phyloP scores from a whole-genome alignment of 2,888 invertebrate species.

The Mesopsocus fuscifrons region DNA sequence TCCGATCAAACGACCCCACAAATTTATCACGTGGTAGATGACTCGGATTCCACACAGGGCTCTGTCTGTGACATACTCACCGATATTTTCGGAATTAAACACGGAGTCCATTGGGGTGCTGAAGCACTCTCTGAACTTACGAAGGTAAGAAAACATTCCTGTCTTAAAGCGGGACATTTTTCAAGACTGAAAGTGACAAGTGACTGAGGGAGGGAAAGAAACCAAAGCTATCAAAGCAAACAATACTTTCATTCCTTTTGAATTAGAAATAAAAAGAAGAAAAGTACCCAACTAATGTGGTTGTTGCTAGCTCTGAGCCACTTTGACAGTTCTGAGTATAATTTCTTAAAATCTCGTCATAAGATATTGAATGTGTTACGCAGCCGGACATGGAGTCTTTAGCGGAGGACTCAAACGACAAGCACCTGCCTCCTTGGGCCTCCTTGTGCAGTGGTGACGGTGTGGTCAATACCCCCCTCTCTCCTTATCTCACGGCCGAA shows the following conservation, averaged over 20 bases:
- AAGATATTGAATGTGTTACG: no score
- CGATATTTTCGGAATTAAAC: conserved; percentile 66
- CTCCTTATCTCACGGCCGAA: conserved; percentile 72
- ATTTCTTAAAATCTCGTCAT: no score
- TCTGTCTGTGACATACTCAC: conserved; percentile 56
- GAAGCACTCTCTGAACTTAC: conserved; percentile 49
- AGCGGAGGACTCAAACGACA: conserved; percentile 83
- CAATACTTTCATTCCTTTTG: no score
- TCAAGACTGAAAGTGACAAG: no score
- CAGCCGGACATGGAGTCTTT: conserved; percentile 60
- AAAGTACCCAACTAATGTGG: no score
- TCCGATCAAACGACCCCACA: conserved; percentile 29
- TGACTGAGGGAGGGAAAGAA: no score
- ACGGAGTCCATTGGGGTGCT: conserved; percentile 70
- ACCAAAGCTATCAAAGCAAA: no score
- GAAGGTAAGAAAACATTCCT: not conserved
- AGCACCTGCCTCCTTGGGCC: conserved; percentile 84
- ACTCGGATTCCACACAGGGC: conserved; percentile 70
- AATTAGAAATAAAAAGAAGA: no score
- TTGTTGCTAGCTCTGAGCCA: no score
- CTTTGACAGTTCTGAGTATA: no score
- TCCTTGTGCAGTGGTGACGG: conserved; percentile 56
- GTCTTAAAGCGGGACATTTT: no score
- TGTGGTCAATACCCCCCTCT: conserved; percentile 67
- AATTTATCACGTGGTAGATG: conserved; percentile 68